A percentile compares a stretch with the other conserved stretches of the same genome.
These are phyloP conservation scores for Hippoglossus hippoglossus DNA, from an alignment of 2,797 vertebrate genomes.

Conservation along the genomic window DNA sequence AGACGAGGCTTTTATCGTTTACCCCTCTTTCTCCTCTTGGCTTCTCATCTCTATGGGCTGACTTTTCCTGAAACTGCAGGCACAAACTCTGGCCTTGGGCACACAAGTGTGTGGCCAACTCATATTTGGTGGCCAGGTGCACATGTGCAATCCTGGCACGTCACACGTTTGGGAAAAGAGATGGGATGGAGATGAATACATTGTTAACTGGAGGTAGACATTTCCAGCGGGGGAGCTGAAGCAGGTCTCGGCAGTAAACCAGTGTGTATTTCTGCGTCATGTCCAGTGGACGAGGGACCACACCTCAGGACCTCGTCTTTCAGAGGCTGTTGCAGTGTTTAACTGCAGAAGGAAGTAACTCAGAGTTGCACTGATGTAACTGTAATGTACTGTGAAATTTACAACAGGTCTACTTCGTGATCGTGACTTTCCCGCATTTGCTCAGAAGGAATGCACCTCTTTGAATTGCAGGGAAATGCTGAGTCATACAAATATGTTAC, in stretches of 20 bases:
- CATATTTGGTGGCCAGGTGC: slow-evolving; percentile 1
- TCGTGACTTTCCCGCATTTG: slow-evolving; percentile 19
- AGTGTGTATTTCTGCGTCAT: neutral
- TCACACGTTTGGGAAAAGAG: neutral
- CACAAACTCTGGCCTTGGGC: neutral
- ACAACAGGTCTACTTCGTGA: slow-evolving; percentile 24
- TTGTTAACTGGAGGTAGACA: neutral
- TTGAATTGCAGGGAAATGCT: slow-evolving; percentile 43
- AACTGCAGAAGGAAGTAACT: slow-evolving; percentile 25
- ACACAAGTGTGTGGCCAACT: neutral
- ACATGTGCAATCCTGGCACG: slow-evolving; percentile 3
- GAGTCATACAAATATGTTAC: slow-evolving; percentile 51
- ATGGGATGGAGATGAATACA: slow-evolving; percentile 4
- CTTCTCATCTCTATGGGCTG: neutral
- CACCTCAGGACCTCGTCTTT: neutral
- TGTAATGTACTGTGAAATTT: slow-evolving; percentile 59
- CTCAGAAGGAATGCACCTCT: slow-evolving; percentile 48
- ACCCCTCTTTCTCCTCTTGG: slow-evolving; percentile 21
- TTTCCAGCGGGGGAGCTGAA: neutral
- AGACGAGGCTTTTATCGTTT: slow-evolving; percentile 23
- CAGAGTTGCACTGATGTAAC: slow-evolving; percentile 35
- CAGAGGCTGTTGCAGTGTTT: slow-evolving; percentile 5
- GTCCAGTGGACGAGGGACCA: neutral
- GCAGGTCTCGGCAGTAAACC: neutral
- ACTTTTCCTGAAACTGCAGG: slow-evolving; percentile 1